A percentile compares a stretch with the other conserved stretches of the same genome.
Evolutionary conservation across 2,888 invertebrate genomes (phyloP).

Genomic region (Aphodius granarius): DNA sequence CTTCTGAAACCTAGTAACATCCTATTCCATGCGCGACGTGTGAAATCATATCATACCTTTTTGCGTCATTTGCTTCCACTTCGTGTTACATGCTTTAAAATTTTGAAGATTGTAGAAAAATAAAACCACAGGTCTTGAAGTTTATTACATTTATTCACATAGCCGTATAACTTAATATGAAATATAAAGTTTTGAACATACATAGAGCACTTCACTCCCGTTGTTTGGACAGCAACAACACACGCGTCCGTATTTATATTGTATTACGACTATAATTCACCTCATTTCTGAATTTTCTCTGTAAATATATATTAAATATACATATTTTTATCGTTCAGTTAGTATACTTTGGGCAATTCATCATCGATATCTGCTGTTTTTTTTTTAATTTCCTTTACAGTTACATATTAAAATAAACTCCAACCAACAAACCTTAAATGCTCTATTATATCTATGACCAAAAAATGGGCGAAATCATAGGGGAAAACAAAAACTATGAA

Average conservation of each 20-base stretch:
- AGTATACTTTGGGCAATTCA: slow-evolving; percentile 49
- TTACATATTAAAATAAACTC: slow-evolving; percentile 44
- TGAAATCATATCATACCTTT: too few relatives aligned
- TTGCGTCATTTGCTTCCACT: too few relatives aligned
- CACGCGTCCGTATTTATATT: slow-evolving; percentile 25
- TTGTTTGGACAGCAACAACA: slow-evolving; percentile 37
- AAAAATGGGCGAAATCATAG: slow-evolving; percentile 26
- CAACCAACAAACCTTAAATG: slow-evolving; percentile 47
- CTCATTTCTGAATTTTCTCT: background rate
- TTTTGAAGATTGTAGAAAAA: background rate
- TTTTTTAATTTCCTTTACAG: slow-evolving; percentile 27
- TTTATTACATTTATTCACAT: slow-evolving; percentile 47
- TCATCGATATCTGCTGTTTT: slow-evolving; percentile 14
- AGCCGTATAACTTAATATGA: slow-evolving; percentile 46
- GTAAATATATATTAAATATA: background rate
- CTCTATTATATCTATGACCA: slow-evolving; percentile 34
- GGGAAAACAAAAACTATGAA: slow-evolving; percentile 23
- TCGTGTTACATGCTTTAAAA: too few relatives aligned
- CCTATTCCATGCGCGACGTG: too few relatives aligned
- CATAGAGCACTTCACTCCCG: slow-evolving; percentile 40
- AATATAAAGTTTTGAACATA: slow-evolving; percentile 46
- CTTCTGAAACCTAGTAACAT: too few relatives aligned
- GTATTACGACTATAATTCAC: slow-evolving; percentile 36
- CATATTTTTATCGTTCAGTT: slow-evolving; percentile 37
- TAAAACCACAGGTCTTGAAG: slow-evolving; percentile 37